These are phyloP conservation scores for Hozukius guyotensis DNA, from an alignment of 2,797 vertebrate genomes.

Conservation along the genomic window DNA sequence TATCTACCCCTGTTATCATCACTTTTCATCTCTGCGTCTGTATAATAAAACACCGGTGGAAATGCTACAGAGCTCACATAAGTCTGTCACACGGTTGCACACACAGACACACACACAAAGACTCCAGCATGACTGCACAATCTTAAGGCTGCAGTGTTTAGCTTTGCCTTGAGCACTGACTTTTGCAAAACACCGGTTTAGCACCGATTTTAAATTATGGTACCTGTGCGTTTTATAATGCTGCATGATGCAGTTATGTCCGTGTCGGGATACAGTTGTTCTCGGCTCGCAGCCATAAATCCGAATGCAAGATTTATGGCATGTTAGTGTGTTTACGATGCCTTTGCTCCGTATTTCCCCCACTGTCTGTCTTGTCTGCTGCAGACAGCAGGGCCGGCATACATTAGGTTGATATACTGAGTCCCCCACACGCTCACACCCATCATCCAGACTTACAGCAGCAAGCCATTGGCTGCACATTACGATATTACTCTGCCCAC, in stretches of 20 bases:
- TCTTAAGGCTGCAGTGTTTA: constrained; percentile 9
- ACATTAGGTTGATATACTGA: constrained; percentile 61
- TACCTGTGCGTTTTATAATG: not conserved
- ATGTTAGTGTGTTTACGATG: constrained; percentile 45
- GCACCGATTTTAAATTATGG: not conserved
- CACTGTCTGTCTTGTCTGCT: constrained; percentile 36
- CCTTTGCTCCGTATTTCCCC: constrained; percentile 38
- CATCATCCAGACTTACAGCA: constrained; percentile 51
- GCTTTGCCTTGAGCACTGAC: not conserved
- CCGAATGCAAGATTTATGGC: constrained; percentile 32
- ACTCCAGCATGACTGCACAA: not conserved
- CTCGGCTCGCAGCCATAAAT: constrained; percentile 22
- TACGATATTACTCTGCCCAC: constrained; percentile 45
- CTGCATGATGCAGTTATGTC: not conserved
- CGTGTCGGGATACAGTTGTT: not conserved
- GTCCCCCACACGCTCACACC: constrained; percentile 18
- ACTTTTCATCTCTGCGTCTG: not conserved
- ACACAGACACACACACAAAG: not conserved
- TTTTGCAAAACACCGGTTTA: not conserved
- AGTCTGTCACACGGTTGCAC: not conserved
- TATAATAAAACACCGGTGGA: not conserved
- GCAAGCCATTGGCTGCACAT: constrained; percentile 43
- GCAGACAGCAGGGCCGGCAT: constrained; percentile 33
- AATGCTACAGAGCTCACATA: constrained; percentile 1
- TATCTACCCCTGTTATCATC: not conserved